phyloP scores from a whole-genome alignment of 1,140 invertebrate genomes.

The Rhopalosiphum padi region DNA sequence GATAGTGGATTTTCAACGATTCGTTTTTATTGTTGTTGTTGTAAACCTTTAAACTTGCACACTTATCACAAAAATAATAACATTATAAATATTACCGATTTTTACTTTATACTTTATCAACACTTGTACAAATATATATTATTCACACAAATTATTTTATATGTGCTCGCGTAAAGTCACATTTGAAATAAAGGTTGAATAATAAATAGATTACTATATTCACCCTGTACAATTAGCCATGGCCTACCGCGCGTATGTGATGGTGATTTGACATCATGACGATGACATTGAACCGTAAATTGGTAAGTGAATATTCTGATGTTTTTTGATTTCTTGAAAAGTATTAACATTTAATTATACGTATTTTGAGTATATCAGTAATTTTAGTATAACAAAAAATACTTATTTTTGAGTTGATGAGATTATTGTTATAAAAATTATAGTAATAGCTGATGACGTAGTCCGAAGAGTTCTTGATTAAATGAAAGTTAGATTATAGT shows the following conservation, averaged over 20 bases:
- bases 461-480: too few relatives aligned
- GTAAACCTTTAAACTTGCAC: background rate
- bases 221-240: background rate
- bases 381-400: background rate
- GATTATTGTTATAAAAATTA: too few relatives aligned
- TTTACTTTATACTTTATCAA: background rate
- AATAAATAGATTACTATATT: background rate
- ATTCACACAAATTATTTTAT: background rate
- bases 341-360: background rate
- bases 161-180: background rate
- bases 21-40: background rate
- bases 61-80: too few relatives aligned
- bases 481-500: too few relatives aligned
- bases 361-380: background rate
- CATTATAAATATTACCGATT: background rate
- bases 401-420: background rate
- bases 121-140: background rate
- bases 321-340: background rate
- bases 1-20: background rate
- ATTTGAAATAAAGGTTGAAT: background rate
- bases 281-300: background rate
- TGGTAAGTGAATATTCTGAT: background rate
- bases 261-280: background rate
- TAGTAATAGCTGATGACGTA: too few relatives aligned
- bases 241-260: background rate